These are phyloP conservation scores for Dilophus febrilis DNA, from an alignment of 2,888 invertebrate species.

Conservation along the genomic window DNA sequence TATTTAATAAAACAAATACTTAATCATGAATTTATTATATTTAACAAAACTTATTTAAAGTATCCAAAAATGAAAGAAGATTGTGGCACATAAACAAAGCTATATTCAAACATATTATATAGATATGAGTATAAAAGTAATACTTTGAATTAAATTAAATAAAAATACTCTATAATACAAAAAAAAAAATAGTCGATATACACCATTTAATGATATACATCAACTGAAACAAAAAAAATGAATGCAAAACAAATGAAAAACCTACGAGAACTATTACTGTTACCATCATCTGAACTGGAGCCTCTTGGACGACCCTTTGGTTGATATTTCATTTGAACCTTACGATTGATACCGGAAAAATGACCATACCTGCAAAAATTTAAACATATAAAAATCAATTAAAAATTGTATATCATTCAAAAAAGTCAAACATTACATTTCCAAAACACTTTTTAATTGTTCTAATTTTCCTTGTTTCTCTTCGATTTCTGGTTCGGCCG, in stretches of 20 bases:
- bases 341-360: slow-evolving; percentile 98
- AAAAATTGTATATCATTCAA: slow-evolving; percentile 10
- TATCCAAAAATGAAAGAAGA: too few species aligned
- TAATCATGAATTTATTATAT: neutral
- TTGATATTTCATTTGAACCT: slow-evolving; percentile 99
- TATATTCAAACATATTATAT: too few species aligned
- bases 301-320: slow-evolving; percentile 83
- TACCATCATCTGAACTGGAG: slow-evolving; percentile 89
- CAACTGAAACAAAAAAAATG: neutral
- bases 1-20: slow-evolving; percentile 4
- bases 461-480: slow-evolving; percentile 95
- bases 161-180: too few species aligned
- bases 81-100: too few species aligned
- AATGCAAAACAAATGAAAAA: slow-evolving; percentile 5
- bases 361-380: slow-evolving; percentile 79
- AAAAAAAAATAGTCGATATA: too few species aligned
- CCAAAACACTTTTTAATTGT: slow-evolving; percentile 94
- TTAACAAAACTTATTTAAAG: too few species aligned
- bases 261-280: slow-evolving; percentile 22
- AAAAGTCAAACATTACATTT: too few species aligned
- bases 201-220: too few species aligned
- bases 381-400: too few species aligned
- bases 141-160: too few species aligned
- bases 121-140: too few species aligned
- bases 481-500: slow-evolving; percentile 82